Evolutionary conservation across 2,888 invertebrate species (phyloP), one percentile per base, ranked within the genome.

Genomic region (Dioctria rufipes): DNA sequence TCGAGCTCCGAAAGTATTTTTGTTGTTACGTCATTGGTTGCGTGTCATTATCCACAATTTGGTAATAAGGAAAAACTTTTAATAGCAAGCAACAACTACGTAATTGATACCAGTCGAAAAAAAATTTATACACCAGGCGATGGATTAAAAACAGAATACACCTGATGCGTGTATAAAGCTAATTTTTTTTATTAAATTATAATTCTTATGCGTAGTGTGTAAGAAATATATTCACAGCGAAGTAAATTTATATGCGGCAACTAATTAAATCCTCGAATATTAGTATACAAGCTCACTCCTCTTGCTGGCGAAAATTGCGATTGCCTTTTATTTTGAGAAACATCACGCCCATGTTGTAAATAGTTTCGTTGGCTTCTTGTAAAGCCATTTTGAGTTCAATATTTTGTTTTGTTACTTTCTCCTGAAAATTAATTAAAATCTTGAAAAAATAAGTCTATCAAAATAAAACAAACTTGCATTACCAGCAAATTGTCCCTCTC

Each of bases 321-420:
- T 25, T 39, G 37, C 13, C 13, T 9, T 69, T 71, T 42, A 78
- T 37, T 66, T 77, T 75, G 13, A 75, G 51, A 67, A 75, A 80
- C 65, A 81, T 67, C 13, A 75, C 25, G 4, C 81, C 80, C 63
- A 81, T 80, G 54, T 63, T 63, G 43, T 71, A 11, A 37, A 81
- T 78, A 11, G 54, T 81, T 67, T 81, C 78, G 46, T 78, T 71
- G 3, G 77, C 60, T n/a, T 65, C 58, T 42, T 77, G 6, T 0
- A 78, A 2, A 40, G 40, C 25, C n/a, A 46, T 9, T 65, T 63
- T 81, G 42, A 81, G 49, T 40, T 81, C 78, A 6, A 80, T 25
- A 13, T 81, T 78, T 51, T 71, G 78, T 11, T 25, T 69, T 8
- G 61, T 49, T 3, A 69, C 63, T 58, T 65, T 78, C 43, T 80